Evolutionary conservation across 2,797 vertebrate species (phyloP), one percentile per base, ranked within the genome.

Genomic region (Oryzias sinensis): DNA sequence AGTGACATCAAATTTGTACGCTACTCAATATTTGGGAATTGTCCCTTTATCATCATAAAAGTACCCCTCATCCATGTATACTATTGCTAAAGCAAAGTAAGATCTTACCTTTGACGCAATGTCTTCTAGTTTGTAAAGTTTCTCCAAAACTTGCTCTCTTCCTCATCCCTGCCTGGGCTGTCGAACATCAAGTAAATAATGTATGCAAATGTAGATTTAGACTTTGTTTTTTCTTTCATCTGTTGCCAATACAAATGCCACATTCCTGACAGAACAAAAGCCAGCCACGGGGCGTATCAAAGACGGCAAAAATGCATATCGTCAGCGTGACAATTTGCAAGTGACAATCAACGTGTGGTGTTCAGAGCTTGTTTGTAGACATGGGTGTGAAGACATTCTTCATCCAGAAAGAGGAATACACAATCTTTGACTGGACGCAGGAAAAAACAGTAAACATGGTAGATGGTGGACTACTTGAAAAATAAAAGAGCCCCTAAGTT

Each of bases 201-300:
- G 33, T 69, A 77, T 79, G 81, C 77, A 76, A 80, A 87, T 85
- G 67, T 52, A 56, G 68, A 86, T 82, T 77, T 68, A 44, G 52
- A 60, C 59, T 78, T 70, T 66, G 58, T 59, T 79, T 76, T 37
- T 65, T 51, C 73, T 84, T 82, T 89, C 80, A 84, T 78, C 82
- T 74, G 47, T 27, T 62, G 84, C 66, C 77, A 79, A 76, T 85
- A 76, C 65, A 78, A 76, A 70, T 74, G 78, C 72, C 75, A 76
- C 5, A 47, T 72, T 76, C 33, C 62, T 80, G 87, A 81, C 87
- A 87, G 79, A 87, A 87, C 77, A 89, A 84, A 87, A 77, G 76
- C 53, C 56, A 74, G 78, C 76, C 68, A 74, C 3, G 62, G 70
- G 65, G 67, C 40, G 59, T 72, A 84, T 87, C 85, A 87, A 85